Base-by-base conservation (phyloP, 2,797 vertebrate species). In the Erpetoichthys calabaricus region DNA sequence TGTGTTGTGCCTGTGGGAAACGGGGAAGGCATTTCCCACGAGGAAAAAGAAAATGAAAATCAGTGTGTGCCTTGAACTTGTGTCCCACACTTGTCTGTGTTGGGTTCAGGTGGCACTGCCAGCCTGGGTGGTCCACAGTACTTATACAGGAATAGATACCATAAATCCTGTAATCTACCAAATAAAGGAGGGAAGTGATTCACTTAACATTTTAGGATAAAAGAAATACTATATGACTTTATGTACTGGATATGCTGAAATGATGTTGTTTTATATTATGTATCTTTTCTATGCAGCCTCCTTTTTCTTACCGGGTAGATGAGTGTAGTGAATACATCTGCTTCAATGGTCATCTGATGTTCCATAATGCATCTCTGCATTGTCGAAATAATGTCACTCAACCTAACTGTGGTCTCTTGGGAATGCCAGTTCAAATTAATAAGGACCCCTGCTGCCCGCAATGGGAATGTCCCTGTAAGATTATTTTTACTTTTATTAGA, bases 391-490 rank as follows among this genome's bases (percentile, higher is more conserved):
- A 86, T 61, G 76, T 86, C 62, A 85, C 81, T 51, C 87, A 87
- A 66, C 92, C 96, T 5, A 85, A 89, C 55, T 99, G 96, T 73
- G 92, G 92, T 64, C 89, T 98, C 68, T 82, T 90, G 69, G 96
- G 96, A 61, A 82, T 92, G 77, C 88, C 96, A 43, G 77, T 97
- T 65, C 91, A 96, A 77, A 80, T 86, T 67, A 98, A 91, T 73
- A 81, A 70, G 5, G 96, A 97, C 65, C 86, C 85, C 63, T 99
- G 96, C 74, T 99, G 96, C 63, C 96, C 94, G 6, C 86, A 87
- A 64, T 99, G 94, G 94, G 86, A 94, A 77, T 99, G 96, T 64
- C 94, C 96, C 8, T 99, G 96, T 98, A 80, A 76, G 92, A 79
- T 4, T 42, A 45, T 57, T 7, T 45, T 45, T 56, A 25, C 56